Conservation (phyloP, 2,113 vertebrate genomes). For the Carassius gibelio region DNA sequence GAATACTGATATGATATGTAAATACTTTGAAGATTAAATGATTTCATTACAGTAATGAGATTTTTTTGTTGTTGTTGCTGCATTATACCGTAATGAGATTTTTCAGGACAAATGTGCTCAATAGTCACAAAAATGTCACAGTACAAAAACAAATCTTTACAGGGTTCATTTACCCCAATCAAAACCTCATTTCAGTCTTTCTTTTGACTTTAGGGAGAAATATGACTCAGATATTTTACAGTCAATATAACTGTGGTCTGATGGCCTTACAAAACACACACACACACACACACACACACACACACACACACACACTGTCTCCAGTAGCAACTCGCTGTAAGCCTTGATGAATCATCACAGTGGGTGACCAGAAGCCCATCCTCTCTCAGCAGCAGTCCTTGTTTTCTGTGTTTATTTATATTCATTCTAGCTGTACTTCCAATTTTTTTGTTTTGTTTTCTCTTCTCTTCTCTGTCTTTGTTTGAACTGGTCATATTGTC, state of each 20-base stretch:
- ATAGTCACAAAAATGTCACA: neutral
- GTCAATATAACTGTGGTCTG: slow-evolving; percentile 49
- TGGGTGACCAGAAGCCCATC: slow-evolving; percentile 34
- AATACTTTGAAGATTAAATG: neutral
- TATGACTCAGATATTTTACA: slow-evolving; percentile 32
- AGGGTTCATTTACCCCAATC: neutral
- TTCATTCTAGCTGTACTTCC: slow-evolving; percentile 1
- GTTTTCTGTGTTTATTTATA: slow-evolving; percentile 32
- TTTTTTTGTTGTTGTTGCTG: neutral
- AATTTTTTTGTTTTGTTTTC: neutral
- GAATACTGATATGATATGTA: too few relatives aligned
- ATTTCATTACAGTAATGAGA: neutral
- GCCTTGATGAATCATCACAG: slow-evolving; percentile 49
- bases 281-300: neutral
- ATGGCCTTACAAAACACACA: neutral
- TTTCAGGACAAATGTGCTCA: neutral
- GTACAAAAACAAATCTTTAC: neutral
- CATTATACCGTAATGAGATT: neutral
- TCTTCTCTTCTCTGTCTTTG: neutral
- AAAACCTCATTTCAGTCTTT: neutral
- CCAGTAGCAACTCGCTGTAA: neutral
- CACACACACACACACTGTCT: slow-evolving; percentile 14
- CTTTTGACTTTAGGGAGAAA: neutral
- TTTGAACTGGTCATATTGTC: neutral
- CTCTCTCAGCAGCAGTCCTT: slow-evolving; percentile 32